Percentiles rank a stretch among this genome's conserved stretches.
phyloP scores from a whole-genome alignment of 2,113 vertebrate species.

The Rhinichthys klamathensis region DNA sequence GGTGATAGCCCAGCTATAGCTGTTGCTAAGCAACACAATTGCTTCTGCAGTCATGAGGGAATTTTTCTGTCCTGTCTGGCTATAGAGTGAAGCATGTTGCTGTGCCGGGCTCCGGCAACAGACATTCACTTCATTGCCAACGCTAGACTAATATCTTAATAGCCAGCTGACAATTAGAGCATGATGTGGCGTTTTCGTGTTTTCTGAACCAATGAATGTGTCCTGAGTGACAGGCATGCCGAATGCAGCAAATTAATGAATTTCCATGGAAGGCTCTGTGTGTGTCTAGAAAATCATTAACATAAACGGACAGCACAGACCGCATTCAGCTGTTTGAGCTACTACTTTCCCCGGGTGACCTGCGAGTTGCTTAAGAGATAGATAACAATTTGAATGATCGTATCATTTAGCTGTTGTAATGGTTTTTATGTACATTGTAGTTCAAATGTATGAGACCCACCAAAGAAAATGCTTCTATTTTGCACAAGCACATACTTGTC shows the following conservation, averaged over 20 bases:
- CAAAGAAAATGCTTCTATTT: neutral
- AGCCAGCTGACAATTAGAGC: conserved; percentile 44
- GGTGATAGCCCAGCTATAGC: conserved; percentile 16
- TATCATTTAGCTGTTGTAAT: neutral
- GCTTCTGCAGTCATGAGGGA: conserved; percentile 17
- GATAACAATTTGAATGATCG: neutral
- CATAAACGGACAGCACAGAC: neutral
- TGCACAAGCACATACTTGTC: neutral
- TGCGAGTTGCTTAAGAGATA: neutral
- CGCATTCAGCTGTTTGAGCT: neutral
- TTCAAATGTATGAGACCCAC: neutral
- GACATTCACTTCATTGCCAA: conserved; percentile 30
- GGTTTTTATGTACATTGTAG: neutral
- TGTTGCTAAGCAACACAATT: conserved; percentile 56
- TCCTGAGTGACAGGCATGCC: conserved; percentile 18
- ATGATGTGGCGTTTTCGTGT: conserved; percentile 15
- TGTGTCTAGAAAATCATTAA: conserved; percentile 45
- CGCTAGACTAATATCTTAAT: conserved; percentile 35
- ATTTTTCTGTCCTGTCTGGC: conserved; percentile 16
- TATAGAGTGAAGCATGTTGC: conserved; percentile 1
- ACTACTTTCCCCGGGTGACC: neutral
- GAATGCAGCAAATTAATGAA: conserved; percentile 26
- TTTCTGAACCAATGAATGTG: conserved; percentile 12
- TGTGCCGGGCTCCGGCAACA: neutral
- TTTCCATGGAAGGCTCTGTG: conserved; percentile 38